phyloP scores from a whole-genome alignment of 2,888 invertebrate species.

The Desoria tigrina region DNA sequence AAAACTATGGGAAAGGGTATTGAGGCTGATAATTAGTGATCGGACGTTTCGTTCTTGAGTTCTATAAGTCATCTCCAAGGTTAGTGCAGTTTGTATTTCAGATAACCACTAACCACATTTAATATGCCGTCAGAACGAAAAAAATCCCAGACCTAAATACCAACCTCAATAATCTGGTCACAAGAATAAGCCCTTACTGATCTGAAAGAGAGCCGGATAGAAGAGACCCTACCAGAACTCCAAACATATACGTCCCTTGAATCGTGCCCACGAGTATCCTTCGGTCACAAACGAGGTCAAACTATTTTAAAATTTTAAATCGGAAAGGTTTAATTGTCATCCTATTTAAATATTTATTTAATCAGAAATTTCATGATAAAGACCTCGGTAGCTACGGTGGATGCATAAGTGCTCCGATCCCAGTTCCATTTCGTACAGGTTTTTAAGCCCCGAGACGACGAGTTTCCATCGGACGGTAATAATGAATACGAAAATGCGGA shows the following conservation, averaged over 20 bases:
- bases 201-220: conserved; percentile 47
- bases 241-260: conserved; percentile 49
- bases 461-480: background rate
- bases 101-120: too few species aligned
- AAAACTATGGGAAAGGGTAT: background rate
- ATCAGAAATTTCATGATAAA: background rate
- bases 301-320: conserved; percentile 28
- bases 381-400: conserved; percentile 33
- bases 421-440: conserved; percentile 30
- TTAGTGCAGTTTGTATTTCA: too few species aligned
- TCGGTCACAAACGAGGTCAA: conserved; percentile 46
- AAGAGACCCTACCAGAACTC: conserved; percentile 46
- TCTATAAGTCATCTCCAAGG: too few species aligned
- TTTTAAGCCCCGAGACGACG: background rate
- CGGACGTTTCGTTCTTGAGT: too few species aligned
- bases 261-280: conserved; percentile 46
- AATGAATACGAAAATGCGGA: conserved; percentile 15
- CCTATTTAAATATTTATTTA: too few species aligned
- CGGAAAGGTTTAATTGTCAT: too few species aligned
- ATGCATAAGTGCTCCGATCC: conserved; percentile 25
- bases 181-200: conserved; percentile 27
- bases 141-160: too few species aligned
- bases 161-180: background rate
- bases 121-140: too few species aligned
- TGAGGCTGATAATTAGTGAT: too few species aligned